Conservation (phyloP, 2,113 vertebrate genomes). For the Antigone vipio region DNA sequence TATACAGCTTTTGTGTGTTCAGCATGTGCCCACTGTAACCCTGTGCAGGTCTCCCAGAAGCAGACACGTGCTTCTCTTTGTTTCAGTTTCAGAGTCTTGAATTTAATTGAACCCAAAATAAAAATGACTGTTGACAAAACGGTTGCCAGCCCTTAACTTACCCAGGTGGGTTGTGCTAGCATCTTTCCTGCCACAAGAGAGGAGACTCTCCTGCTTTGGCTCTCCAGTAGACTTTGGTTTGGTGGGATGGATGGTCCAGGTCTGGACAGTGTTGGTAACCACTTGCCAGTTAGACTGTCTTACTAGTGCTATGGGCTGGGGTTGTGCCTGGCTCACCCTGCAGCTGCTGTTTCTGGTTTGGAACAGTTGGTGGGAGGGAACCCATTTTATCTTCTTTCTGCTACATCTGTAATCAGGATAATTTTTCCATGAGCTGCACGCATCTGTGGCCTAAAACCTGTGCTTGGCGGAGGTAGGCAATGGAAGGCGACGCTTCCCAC, state of each 20-base stretch:
- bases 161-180: not conserved
- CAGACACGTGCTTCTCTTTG: not conserved
- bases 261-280: not conserved
- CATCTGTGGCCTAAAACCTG: conserved; percentile 8
- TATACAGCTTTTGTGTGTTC: not conserved
- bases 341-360: not conserved
- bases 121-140: not conserved
- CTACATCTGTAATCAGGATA: not conserved
- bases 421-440: not conserved
- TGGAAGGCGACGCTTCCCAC: accelerated
- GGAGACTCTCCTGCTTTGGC: not conserved
- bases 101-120: not conserved
- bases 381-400: not conserved
- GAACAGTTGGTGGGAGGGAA: not conserved
- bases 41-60: not conserved
- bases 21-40: accelerated
- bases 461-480: not conserved
- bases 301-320: not conserved
- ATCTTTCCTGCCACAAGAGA: not conserved
- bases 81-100: not conserved
- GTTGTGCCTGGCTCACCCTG: not conserved
- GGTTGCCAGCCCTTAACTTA: not conserved
- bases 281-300: not conserved
- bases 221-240: not conserved
- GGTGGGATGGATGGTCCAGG: not conserved